Evolutionary conservation across 53 echinoderm and acorn worm genomes (phyloP), one percentile per base, ranked within the genome.

Genomic region (Antedon mediterranea): DNA sequence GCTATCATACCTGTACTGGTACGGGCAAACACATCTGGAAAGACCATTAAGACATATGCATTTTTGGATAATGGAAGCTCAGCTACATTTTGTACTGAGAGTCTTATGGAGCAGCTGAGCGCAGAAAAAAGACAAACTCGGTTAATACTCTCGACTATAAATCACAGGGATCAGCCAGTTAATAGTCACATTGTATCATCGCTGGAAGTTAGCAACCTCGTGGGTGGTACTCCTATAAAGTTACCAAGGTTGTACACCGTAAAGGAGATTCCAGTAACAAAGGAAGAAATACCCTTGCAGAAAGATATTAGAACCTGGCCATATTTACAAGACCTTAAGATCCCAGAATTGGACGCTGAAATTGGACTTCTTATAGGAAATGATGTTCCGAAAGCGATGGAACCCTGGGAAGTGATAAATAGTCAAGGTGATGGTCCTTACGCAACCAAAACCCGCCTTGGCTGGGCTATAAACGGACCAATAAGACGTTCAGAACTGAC

Each of bases 31-130:
- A 11, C 0, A 8, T 82, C 73, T 3, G 77, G 82, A 0, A 83
- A 76, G 29, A 27, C 30, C 28, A 74, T 88, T 31, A 79, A 88
- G 27, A 91, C 88, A 0, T 85, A 91, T 37, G 85, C 85, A 32
- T 83, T 90, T 73, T 30, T 90, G 5, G 88, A 88, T 73, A 82
- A 57, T 72, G 85, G 88, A 6, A 90, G 88, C 37, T 78, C 82
- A 28, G 75, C 81, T 18, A 74, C 77, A 29, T 88, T 88, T 73
- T 83, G 80, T 43, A 85, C 89, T 32, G 72, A 78, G 23, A 30
- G 4, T 4, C 75, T 88, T 29, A 32, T 71, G 41, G 34, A 81
- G 28, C 79, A 84, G 71, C 41, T 84, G 31, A 77, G 81, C n/a
- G 71, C 31, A 13, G 81, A 33, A 30, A 78, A 82, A 29, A 82